Evolutionary conservation across 2,888 invertebrate species (phyloP).

Genomic region (Gymnoscelis rufifasciata): DNA sequence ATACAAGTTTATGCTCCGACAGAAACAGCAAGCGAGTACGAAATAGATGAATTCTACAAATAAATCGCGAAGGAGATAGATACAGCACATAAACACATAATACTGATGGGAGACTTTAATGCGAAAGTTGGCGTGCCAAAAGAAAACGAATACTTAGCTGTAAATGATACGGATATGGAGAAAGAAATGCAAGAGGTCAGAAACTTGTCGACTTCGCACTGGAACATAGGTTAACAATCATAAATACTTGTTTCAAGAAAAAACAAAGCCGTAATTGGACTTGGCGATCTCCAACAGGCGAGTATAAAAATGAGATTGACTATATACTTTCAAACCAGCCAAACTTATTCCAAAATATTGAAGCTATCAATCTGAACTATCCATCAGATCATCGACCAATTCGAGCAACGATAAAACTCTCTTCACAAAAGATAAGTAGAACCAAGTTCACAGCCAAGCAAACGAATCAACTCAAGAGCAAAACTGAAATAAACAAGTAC

Average conservation of each 20-base stretch:
- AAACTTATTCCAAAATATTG: background rate
- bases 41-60: too few species aligned
- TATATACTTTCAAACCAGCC: slow-evolving; percentile 7
- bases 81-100: slow-evolving; percentile 10
- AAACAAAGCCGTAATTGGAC: background rate
- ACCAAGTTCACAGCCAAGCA: too few species aligned
- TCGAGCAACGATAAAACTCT: slow-evolving; percentile 1
- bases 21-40: too few species aligned
- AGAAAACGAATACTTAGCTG: background rate
- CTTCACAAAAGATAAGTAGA: slow-evolving; percentile 1
- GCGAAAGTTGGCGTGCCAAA: slow-evolving; percentile 7
- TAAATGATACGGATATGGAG: too few species aligned
- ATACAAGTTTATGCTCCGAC: too few species aligned
- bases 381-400: slow-evolving; percentile 8
- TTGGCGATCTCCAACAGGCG: background rate
- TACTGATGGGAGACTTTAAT: slow-evolving; percentile 24
- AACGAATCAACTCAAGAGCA: background rate
- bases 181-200: too few species aligned
- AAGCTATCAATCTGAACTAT: slow-evolving; percentile 3
- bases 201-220: slow-evolving; percentile 1
- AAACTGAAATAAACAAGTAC: slow-evolving; percentile 8
- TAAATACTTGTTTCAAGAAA: slow-evolving; percentile 12
- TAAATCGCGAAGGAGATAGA: slow-evolving; percentile 15
- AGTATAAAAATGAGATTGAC: slow-evolving; percentile 12
- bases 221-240: slow-evolving; percentile 3